A percentile compares a stretch with the other conserved stretches of the same genome.
Conservation (phyloP, 2,113 vertebrate species). For the Drymodes brunneopygia region DNA sequence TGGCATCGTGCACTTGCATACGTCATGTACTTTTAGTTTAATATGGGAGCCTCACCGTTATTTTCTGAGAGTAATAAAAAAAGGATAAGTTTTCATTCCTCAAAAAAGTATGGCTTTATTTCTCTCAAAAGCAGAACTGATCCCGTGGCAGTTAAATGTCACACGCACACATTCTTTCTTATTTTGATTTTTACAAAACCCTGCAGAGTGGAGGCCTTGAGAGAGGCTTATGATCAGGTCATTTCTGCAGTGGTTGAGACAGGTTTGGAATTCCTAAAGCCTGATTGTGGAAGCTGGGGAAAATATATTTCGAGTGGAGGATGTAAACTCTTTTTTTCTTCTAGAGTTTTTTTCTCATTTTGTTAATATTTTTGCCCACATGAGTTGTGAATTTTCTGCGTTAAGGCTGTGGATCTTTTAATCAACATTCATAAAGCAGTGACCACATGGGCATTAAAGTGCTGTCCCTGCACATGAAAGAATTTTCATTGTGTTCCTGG, state of each 20-base stretch:
- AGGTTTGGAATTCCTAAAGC: not conserved
- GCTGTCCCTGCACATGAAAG: not conserved
- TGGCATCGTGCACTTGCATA: not conserved
- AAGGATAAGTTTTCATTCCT: not conserved
- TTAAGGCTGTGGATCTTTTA: not conserved
- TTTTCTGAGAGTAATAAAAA: not conserved
- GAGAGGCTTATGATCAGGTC: not conserved
- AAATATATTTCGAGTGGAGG: not conserved
- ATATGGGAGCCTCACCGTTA: not conserved
- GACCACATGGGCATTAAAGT: not conserved
- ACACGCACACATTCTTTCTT: not conserved
- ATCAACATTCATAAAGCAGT: not conserved
- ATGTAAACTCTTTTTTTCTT: not conserved
- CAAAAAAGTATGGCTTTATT: not conserved
- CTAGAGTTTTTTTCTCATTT: not conserved
- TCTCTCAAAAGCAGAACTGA: not conserved
- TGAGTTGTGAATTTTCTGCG: not conserved
- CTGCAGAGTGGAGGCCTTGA: not conserved
- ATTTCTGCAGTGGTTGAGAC: not conserved
- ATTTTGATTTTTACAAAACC: not conserved
- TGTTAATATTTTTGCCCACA: not conserved
- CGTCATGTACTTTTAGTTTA: not conserved
- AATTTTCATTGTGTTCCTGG: not conserved
- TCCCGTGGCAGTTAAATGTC: not conserved
- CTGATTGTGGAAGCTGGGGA: not conserved